These are phyloP conservation scores for Hemiprocne comata DNA, from an alignment of 2,113 vertebrate species.

Conservation along the genomic window DNA sequence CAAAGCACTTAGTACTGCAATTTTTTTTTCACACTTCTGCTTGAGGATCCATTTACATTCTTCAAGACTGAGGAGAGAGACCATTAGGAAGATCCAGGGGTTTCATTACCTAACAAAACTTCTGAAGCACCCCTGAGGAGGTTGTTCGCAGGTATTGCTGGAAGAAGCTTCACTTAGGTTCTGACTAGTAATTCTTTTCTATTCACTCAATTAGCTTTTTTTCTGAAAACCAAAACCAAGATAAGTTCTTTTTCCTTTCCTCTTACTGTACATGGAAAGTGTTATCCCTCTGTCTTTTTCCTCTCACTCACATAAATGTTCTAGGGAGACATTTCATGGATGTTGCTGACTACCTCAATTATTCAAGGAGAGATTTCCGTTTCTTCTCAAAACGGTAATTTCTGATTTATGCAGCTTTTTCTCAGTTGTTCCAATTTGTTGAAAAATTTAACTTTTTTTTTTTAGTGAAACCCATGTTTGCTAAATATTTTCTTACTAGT, in stretches of 20 bases:
- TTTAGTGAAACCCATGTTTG: neutral
- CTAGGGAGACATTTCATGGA: neutral
- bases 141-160: neutral
- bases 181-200: neutral
- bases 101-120: neutral
- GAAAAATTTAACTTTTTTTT: neutral
- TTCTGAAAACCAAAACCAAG: neutral
- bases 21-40: neutral
- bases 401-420: constrained; percentile 14
- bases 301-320: neutral
- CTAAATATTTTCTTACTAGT: constrained; percentile 26
- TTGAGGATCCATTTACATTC: neutral
- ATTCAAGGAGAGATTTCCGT: constrained; percentile 22
- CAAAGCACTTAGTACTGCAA: neutral
- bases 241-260: neutral
- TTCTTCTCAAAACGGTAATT: constrained; percentile 15
- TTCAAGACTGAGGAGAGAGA: neutral
- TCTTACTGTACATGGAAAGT: neutral
- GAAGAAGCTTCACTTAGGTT: neutral
- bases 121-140: rapidly evolving
- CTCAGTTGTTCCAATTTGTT: neutral
- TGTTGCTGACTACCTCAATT: constrained; percentile 10
- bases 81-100: neutral
- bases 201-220: neutral
- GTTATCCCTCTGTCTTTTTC: constrained; percentile 27